Evolutionary conservation across 1,140 invertebrate species (phyloP), one percentile per base, ranked within the genome.

Genomic region (Lordiphosa clarofinis): DNA sequence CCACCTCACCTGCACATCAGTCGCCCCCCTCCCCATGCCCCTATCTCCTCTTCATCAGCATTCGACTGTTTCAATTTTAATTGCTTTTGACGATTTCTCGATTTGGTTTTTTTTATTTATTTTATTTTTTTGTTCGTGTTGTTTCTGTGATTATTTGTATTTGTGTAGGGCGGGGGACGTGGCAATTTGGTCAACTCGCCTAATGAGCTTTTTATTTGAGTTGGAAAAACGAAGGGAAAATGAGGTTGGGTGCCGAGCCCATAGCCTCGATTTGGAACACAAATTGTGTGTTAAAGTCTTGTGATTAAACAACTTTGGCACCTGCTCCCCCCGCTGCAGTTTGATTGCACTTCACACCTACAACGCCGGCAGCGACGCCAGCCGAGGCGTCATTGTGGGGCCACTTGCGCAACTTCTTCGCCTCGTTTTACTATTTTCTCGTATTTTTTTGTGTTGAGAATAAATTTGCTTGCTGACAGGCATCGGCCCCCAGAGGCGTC

Each of bases 141-240:
- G 56, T 47, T 56, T 43, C 38, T 49, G 39, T 46, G 43, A 50
- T 64, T 67, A 52, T 39, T 58, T 58, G 40, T 60, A 36, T 55
- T 55, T 55, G 28, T 49, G 9, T 35, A 28, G 13, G 33, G 21
- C 28, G 35, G 8, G 37, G 7, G 15, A 54, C 65, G 75, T 81
- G 69, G 75, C 75, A 81, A 71, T 81, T 75, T 62, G 75, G 75
- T 61, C 68, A 78, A 67, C 62, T 71, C 55, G 71, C 50, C 71
- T 79, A 79, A 79, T 79, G 75, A 79, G 75, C 70, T 79, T 79
- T 78, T 78, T 78, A 79, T 78, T 78, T 73, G 74, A 54, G 46
- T 66, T 31, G 12, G 38, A 65, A 56, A 56, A 64, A 44, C 10
- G 19, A 44, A 12, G 31, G n/a, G n/a, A n/a, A 7, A 7, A 4